Evolutionary conservation across 37 sponge, comb jelly and placozoan species (phyloP).

Genomic region (Agelas oroides): DNA sequence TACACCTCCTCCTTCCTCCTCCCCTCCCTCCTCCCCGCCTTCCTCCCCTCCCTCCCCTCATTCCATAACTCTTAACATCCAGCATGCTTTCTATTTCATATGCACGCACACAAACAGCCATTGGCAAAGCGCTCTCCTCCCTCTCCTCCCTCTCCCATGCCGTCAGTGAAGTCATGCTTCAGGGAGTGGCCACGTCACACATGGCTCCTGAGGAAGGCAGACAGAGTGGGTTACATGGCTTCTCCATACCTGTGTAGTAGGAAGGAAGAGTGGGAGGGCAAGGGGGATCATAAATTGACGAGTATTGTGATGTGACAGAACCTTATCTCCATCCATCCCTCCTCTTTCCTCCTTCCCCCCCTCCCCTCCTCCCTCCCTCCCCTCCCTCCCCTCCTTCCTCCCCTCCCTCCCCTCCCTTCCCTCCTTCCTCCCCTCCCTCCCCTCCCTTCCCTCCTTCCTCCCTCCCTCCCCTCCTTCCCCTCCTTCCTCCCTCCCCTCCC

Average conservation of each 20-base stretch:
- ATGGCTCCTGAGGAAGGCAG: slow-evolving; percentile 53
- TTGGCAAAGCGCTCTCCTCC: slow-evolving; percentile 46
- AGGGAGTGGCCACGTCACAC: slow-evolving; percentile 63
- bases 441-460: too few relatives aligned
- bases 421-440: too few relatives aligned
- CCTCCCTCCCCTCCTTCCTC: too few relatives aligned
- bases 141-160: slow-evolving; percentile 54
- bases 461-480: too few relatives aligned
- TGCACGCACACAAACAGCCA: not conserved
- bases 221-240: slow-evolving; percentile 29
- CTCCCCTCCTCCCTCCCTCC: too few relatives aligned
- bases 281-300: slow-evolving; percentile 1
- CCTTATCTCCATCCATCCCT: too few relatives aligned
- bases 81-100: not conserved
- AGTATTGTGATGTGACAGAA: too few relatives aligned
- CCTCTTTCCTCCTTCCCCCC: too few relatives aligned
- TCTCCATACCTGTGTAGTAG: too few relatives aligned
- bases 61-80: not conserved
- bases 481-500: too few relatives aligned
- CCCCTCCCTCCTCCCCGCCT: not conserved
- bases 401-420: too few relatives aligned
- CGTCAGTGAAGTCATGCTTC: slow-evolving; percentile 53
- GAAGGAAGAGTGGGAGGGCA: not conserved
- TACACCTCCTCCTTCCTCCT: not conserved
- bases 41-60: not conserved